phyloP scores from a whole-genome alignment of 1,140 invertebrate species.

The Theocolax elegans region DNA sequence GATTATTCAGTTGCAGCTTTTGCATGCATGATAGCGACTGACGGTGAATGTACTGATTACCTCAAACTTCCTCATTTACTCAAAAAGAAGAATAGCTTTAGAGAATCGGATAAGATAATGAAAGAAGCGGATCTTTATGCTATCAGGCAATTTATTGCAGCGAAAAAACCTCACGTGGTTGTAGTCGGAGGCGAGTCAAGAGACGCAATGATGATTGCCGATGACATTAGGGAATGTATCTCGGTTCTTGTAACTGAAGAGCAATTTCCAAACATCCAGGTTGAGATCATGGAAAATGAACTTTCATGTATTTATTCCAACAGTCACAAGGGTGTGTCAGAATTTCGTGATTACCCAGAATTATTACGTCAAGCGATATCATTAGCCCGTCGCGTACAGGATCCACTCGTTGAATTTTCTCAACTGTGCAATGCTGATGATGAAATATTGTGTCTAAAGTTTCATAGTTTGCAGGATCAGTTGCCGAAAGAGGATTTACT shows the following conservation, averaged over 20 bases:
- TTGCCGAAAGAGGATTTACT: constrained; percentile 86
- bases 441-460: constrained; percentile 94
- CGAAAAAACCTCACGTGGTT: constrained; percentile 94
- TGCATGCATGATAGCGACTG: constrained; percentile 84
- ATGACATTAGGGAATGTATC: constrained; percentile 85
- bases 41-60: constrained; percentile 93
- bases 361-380: constrained; percentile 92
- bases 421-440: constrained; percentile 95
- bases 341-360: constrained; percentile 92
- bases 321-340: constrained; percentile 85
- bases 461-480: constrained; percentile 81
- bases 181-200: constrained; percentile 91
- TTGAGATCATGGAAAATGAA: constrained; percentile 95
- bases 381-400: constrained; percentile 90
- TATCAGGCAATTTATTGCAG: constrained; percentile 86
- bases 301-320: constrained; percentile 91
- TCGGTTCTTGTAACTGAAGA: constrained; percentile 83
- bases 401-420: constrained; percentile 95
- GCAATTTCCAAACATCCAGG: constrained; percentile 86
- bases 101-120: constrained; percentile 76
- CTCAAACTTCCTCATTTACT: constrained; percentile 86
- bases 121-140: constrained; percentile 86
- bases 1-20: constrained; percentile 91
- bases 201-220: constrained; percentile 86
- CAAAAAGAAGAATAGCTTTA: constrained; percentile 82